Percentiles rank a stretch among this genome's conserved stretches.
phyloP scores from a whole-genome alignment of 2,888 invertebrate species.

The Ichneumoninae sp. region DNA sequence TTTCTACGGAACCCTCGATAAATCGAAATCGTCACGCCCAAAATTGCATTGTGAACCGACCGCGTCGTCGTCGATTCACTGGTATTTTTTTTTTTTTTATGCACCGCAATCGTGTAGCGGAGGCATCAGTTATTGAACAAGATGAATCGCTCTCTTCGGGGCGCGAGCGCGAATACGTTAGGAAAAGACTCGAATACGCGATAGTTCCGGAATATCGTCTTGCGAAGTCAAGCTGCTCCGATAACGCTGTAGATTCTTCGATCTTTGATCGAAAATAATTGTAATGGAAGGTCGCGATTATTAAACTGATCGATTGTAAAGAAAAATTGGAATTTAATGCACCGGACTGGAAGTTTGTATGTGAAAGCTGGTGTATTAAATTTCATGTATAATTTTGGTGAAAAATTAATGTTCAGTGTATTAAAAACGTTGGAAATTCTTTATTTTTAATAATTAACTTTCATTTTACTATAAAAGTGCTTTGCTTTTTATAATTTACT shows the following conservation, averaged over 20 bases:
- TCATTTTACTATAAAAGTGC: neutral
- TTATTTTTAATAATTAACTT: neutral
- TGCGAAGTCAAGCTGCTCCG: neutral
- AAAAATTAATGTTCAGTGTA: no score
- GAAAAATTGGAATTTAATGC: no score
- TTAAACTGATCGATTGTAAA: no score
- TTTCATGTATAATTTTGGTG: no score
- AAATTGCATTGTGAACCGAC: slow-evolving; percentile 73
- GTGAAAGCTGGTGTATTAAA: no score
- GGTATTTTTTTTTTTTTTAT: slow-evolving; percentile 56
- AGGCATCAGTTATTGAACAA: slow-evolving; percentile 31
- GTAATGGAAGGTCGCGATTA: slow-evolving; percentile 19
- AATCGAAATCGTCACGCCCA: slow-evolving; percentile 83
- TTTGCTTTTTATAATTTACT: no score
- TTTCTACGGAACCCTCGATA: slow-evolving; percentile 75
- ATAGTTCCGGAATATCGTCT: neutral
- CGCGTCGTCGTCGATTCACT: slow-evolving; percentile 57
- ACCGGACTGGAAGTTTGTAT: no score
- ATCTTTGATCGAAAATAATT: slow-evolving; percentile 38
- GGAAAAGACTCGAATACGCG: neutral
- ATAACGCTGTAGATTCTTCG: neutral
- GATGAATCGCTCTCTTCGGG: neutral
- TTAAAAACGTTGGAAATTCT: no score
- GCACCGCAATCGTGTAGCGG: slow-evolving; percentile 54
- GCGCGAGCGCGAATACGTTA: neutral